Evolutionary conservation across 92 coral and sea anemone species (phyloP), one percentile per base, ranked within the genome.

Genomic region (Epizoanthus illoricatus): DNA sequence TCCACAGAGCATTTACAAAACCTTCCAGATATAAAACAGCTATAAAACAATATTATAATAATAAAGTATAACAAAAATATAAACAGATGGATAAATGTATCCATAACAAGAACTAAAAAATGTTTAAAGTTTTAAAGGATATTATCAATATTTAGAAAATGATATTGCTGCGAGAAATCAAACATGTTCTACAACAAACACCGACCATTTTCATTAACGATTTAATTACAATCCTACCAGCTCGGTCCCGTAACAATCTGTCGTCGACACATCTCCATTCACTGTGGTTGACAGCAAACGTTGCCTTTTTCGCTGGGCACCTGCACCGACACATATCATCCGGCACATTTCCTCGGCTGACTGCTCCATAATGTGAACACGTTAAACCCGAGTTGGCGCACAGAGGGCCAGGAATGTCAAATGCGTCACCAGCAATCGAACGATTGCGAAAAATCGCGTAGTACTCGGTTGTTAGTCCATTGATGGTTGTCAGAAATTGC

Each of bases 181-280:
- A 68, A 9, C 7, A 3, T 9, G 12, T 33, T 71, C 13, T 0
- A 7, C n/a, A 42, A 21, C 7, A 5, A 42, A 64, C 23, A 21
- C 39, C 42, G n/a, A 65, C 18, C 33, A 4, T 28, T 33, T 19
- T 69, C 9, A n/a, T 16, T 69, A 39, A 4, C 7, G 18, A 71
- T 40, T 16, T 71, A 43, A n/a, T 73, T 43, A 10, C 17, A 15
- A 71, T 11, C 65, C 43, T 19, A 75, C 81, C 69, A 40, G 81
- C 2, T 59, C 36, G 20, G 18, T 21, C 23, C 5, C 82, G 82
- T 24, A 78, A 66, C 16, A 20, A 16, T 78, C 59, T 78, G 82
- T 78, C 82, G 54, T 78, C 82, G 7, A 78, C 71, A 24, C 82
- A 78, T 42, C 20, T 78, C 82, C 82, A 78, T 6, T 21, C 33